A percentile compares a stretch with the other conserved stretches of the same genome.
Conservation (phyloP, 2,888 invertebrate genomes). For the Nomada ruficornis region DNA sequence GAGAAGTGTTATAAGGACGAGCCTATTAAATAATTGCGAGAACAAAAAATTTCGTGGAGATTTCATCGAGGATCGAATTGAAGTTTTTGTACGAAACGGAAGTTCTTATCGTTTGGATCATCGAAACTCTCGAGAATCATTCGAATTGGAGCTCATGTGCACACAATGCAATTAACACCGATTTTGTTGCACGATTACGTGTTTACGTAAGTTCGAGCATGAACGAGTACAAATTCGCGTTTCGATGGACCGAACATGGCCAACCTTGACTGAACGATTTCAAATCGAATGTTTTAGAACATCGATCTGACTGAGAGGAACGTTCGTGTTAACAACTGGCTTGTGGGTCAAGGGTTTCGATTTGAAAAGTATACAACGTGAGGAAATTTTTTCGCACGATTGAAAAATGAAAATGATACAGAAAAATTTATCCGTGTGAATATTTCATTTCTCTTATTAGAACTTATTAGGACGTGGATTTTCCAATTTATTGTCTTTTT, state of each 20-base stretch:
- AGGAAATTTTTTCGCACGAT: no score
- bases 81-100: not conserved
- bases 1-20: no score
- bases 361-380: not conserved
- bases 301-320: constrained; percentile 16
- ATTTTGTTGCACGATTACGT: constrained; percentile 43
- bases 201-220: constrained; percentile 61
- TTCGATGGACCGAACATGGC: constrained; percentile 41
- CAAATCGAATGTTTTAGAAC: constrained; percentile 23
- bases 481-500: no score
- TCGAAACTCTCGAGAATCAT: constrained; percentile 34
- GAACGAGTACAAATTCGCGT: constrained; percentile 38
- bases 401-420: no score
- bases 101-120: constrained; percentile 34
- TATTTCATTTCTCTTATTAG: no score
- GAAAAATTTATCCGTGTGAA: no score
- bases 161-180: constrained; percentile 39
- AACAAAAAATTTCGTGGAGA: not conserved
- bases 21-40: no score
- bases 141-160: constrained; percentile 26
- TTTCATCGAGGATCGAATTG: not conserved
- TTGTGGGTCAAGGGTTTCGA: constrained; percentile 22
- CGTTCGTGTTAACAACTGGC: not conserved
- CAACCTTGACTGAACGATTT: constrained; percentile 54
- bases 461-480: no score